Conservation (phyloP, 2,797 vertebrate species). For the Crax fasciolata region DNA sequence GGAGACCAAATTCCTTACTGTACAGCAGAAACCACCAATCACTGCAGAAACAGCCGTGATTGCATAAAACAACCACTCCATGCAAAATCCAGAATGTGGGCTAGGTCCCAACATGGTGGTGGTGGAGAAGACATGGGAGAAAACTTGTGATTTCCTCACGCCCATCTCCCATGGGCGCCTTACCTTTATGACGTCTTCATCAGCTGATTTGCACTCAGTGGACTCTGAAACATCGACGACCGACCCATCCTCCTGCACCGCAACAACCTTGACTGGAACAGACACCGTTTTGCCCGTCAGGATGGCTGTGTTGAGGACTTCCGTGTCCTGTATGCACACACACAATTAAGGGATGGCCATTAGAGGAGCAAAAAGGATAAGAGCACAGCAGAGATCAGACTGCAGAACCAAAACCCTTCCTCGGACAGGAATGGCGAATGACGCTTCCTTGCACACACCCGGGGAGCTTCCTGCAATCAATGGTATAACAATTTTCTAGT, state of each 20-base stretch:
- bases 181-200: slow-evolving; percentile 86
- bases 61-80: not conserved
- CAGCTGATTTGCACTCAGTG: slow-evolving; percentile 81
- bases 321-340: slow-evolving; percentile 78
- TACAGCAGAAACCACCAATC: fast-evolving
- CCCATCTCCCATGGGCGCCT: fast-evolving
- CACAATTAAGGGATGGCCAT: fast-evolving
- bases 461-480: fast-evolving
- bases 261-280: slow-evolving; percentile 83
- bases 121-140: not conserved
- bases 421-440: not conserved
- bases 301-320: slow-evolving; percentile 85
- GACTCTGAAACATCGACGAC: slow-evolving; percentile 80
- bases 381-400: fast-evolving
- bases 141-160: fast-evolving
- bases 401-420: not conserved
- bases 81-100: not conserved
- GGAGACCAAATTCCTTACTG: fast-evolving
- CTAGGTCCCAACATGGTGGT: fast-evolving
- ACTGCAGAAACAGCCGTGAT: not conserved
- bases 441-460: not conserved
- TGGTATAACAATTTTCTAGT: not conserved
- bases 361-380: not conserved
- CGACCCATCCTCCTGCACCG: slow-evolving; percentile 81
- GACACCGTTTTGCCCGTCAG: slow-evolving; percentile 82